Percentiles rank a stretch among this genome's conserved stretches.
These are phyloP conservation scores for Triplophysa siluroides DNA, from an alignment of 2,113 vertebrate genomes.

Conservation along the genomic window DNA sequence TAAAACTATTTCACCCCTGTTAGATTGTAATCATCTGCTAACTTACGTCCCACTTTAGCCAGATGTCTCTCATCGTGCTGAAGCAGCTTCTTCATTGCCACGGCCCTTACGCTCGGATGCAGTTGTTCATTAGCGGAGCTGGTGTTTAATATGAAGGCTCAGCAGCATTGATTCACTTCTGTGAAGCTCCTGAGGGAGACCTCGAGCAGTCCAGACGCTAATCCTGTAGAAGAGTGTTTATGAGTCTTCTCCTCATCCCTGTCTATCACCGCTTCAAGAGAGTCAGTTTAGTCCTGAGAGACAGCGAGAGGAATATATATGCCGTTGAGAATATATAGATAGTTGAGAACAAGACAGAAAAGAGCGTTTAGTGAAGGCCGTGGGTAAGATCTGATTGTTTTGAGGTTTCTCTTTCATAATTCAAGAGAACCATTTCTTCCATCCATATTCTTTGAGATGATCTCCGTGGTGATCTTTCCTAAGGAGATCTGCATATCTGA, in stretches of 20 bases:
- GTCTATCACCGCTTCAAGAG: conserved; percentile 17
- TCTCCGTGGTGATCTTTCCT: too few species aligned
- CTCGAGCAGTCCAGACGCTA: background rate
- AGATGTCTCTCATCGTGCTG: conserved; percentile 4
- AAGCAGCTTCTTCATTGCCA: conserved; percentile 32
- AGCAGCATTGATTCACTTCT: too few species aligned
- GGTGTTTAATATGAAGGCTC: background rate
- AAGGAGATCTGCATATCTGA: too few species aligned
- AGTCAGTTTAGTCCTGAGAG: background rate
- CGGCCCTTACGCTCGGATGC: conserved; percentile 7
- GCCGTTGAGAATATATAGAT: background rate
- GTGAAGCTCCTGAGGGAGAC: background rate
- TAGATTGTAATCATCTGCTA: conserved; percentile 21
- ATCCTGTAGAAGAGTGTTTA: conserved; percentile 11
- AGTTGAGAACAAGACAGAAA: background rate
- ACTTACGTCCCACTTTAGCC: background rate
- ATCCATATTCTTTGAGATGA: too few species aligned
- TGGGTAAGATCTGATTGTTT: background rate
- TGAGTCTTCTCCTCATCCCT: conserved; percentile 23
- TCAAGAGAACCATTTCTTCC: background rate
- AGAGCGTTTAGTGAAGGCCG: background rate
- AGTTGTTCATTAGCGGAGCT: conserved; percentile 24
- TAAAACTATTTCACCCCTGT: background rate
- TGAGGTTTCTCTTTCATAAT: background rate
- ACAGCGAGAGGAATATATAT: background rate